Base-by-base conservation (phyloP, 2,113 vertebrate genomes). In the Ursus arctos region DNA sequence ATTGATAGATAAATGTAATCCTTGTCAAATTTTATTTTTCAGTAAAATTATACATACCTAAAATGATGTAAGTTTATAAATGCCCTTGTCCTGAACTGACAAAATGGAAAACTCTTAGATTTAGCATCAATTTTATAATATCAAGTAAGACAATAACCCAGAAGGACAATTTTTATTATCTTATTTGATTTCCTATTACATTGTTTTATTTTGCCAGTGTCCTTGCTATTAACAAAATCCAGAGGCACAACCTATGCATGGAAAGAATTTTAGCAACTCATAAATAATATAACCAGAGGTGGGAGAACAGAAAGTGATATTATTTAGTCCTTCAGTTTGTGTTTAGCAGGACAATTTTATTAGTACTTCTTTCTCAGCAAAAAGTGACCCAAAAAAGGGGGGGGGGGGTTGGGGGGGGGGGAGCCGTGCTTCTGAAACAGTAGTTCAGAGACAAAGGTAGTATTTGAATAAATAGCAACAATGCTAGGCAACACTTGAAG, bases 301-400 rank as follows among this genome's bases (percentile, higher is more conserved):
- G 59, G 6, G 11, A 7, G 43, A 82, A 9, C 0, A 1, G 16
- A 96, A 0, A 14, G 1, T n/a, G 77, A 6, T 28, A 47, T 91
- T 85, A 87, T 57, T 88, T 88, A 69, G 49, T 81, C 57, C 51
- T 88, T 88, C 49, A n/a, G 18, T 76, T 22, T 53, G 61, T 71
- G 49, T 74, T 79, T 95, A 26, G 51, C 24, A 57, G 69, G 40
- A 65, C 61, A 65, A 59, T 90, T 87, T 93, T 95, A 71, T 93
- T 82, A 92, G 47, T 43, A 86, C 16, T 83, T 71, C 1, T 84
- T 94, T 85, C 24, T 69, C 94, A 22, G 43, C 55, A 67, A 33
- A 84, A 59, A 89, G 49, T 86, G 10, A 89, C 43, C 3, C 2
- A 22, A n/a, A 4, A 51, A 31, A 7, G 40, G 43, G 0, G 43